Base-by-base conservation (phyloP, 2,113 vertebrate genomes). In the Felis chaus region DNA sequence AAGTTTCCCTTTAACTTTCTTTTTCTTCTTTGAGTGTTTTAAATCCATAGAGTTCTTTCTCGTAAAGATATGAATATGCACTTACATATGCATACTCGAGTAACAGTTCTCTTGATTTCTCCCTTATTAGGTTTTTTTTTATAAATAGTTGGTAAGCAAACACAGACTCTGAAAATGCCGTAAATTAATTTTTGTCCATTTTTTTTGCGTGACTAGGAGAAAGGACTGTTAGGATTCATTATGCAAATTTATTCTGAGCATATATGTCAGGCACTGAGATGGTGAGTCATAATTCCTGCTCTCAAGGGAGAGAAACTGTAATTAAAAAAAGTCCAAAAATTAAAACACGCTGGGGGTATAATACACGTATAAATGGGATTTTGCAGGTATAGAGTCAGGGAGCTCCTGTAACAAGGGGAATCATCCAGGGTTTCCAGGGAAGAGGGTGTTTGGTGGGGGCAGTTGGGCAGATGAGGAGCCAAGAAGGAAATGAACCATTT, bases 91-190 rank as follows among this genome's bases (percentile, higher is more conserved):
- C 25, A 48, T 53, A 48, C 65, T 53, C 45, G n/a, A 94, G 48
- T 92, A 91, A 78, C 21, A 55, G 89, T 81, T 81, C 13, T 73
- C 89, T 90, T 68, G 25, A 45, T 96, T 91, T 83, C 33, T 55
- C 65, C 55, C 78, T 91, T 73, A 68, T 69, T 86, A 50, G 39
- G 18, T 80, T 80, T 73, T 45, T 84, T 87, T 73, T 76, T 82
- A 73, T 33, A 96, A 80, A 80, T 48, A 82, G 55, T 39, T 92
- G 31, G 19, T 55, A 88, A 61, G 19, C 27, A 88, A 66, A 53
- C 3, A 48, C 83, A 84, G 76, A 57, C 39, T 88, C 90, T 80
- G 69, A 91, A 86, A 82, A 81, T 89, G 18, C 12, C 19, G 5
- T 57, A 4, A 1, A n/a, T 91, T 91, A 69, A 55, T 89, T 66